Evolutionary conservation across 2,797 vertebrate genomes (phyloP).

Genomic region (Cephalopachus bancanus): DNA sequence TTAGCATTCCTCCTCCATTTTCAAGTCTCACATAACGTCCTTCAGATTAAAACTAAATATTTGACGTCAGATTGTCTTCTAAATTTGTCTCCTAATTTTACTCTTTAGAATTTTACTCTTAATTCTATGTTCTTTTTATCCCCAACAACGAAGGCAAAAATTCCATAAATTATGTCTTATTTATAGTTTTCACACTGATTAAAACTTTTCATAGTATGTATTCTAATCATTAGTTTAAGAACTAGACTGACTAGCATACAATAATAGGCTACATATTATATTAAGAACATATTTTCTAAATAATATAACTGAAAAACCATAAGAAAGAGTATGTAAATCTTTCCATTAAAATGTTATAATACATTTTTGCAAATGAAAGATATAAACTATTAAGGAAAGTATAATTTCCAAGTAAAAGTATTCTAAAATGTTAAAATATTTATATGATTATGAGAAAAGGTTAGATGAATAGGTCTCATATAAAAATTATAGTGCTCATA

Average conservation of each 20-base stretch:
- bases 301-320: slow-evolving; percentile 31
- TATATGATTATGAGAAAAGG: slow-evolving; percentile 73
- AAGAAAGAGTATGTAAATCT: slow-evolving; percentile 31
- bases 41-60: not conserved
- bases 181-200: not conserved
- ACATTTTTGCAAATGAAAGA: slow-evolving; percentile 73
- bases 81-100: not conserved
- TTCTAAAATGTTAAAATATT: slow-evolving; percentile 79
- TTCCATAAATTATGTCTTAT: not conserved
- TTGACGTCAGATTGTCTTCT: not conserved
- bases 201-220: not conserved
- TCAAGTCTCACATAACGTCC: not conserved
- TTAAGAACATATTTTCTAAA: not conserved
- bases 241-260: not conserved
- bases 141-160: not conserved
- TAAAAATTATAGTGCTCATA: slow-evolving; percentile 65
- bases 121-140: not conserved
- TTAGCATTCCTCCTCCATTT: not conserved
- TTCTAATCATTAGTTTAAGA: not conserved
- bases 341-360: slow-evolving; percentile 74
- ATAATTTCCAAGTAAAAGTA: slow-evolving; percentile 66
- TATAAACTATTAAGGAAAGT: not conserved
- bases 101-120: not conserved
- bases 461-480: slow-evolving; percentile 57
- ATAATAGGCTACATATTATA: not conserved